Percentiles rank a stretch among this genome's conserved stretches.
Evolutionary conservation across 2,113 vertebrate species (phyloP).

Genomic region (Misgurnus mizolepis): DNA sequence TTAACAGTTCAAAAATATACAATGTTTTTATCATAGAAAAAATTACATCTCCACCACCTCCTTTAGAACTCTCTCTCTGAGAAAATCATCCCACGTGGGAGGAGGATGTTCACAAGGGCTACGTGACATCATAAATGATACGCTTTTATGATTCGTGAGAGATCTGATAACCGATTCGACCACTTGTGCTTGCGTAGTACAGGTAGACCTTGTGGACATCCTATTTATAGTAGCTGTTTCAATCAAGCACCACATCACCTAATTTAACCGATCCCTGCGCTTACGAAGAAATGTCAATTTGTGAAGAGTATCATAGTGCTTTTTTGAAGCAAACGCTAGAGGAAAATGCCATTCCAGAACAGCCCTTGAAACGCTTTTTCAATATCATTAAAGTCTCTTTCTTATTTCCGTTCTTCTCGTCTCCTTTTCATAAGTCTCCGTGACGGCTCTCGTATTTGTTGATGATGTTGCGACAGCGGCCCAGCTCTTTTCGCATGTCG

Average conservation of each 20-base stretch:
- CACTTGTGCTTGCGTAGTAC: conserved; percentile 26
- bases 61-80: conserved; percentile 31
- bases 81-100: conserved; percentile 33
- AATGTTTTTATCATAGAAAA: conserved; percentile 70
- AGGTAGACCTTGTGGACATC: conserved; percentile 41
- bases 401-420: background rate
- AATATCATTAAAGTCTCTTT: conserved; percentile 50
- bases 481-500: conserved; percentile 93
- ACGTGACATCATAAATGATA: conserved; percentile 40
- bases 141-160: conserved; percentile 12
- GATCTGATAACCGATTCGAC: conserved; percentile 6
- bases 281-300: conserved; percentile 17
- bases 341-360: conserved; percentile 67
- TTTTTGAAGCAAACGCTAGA: conserved; percentile 1
- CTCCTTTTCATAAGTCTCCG: conserved; percentile 82
- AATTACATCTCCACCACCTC: conserved; percentile 54
- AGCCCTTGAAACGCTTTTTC: conserved; percentile 35
- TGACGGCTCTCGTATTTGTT: conserved; percentile 94
- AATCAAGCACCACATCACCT: conserved; percentile 14
- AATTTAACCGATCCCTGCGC: background rate
- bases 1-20: conserved; percentile 78
- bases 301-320: conserved; percentile 23
- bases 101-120: conserved; percentile 48
- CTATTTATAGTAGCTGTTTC: conserved; percentile 30
- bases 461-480: conserved; percentile 95